phyloP scores from a whole-genome alignment of 2,888 invertebrate genomes.

The Folsomia manolachei region DNA sequence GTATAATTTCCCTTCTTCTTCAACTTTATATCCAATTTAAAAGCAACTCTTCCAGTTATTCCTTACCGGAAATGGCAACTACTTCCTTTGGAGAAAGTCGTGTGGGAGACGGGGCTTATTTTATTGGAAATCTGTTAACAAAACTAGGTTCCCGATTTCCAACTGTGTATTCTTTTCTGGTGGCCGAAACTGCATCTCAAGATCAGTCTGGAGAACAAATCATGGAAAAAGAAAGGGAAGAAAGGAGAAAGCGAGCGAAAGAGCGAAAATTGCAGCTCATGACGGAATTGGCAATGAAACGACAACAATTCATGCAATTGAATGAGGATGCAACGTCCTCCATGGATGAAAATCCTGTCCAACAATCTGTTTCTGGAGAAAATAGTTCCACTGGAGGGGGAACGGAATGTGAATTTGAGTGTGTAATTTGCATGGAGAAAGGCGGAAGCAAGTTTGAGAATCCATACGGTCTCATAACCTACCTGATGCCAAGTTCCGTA shows the following conservation, averaged over 20 bases:
- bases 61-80: neutral
- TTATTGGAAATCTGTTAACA: slow-evolving; percentile 29
- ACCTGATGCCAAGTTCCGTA: slow-evolving; percentile 26
- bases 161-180: slow-evolving; percentile 13
- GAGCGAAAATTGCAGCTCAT: slow-evolving; percentile 34
- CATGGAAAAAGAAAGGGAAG: slow-evolving; percentile 36
- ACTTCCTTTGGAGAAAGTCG: slow-evolving; percentile 12
- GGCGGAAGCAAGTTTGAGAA: slow-evolving; percentile 32
- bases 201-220: neutral
- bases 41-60: neutral
- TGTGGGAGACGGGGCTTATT: slow-evolving; percentile 36
- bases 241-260: slow-evolving; percentile 31
- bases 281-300: slow-evolving; percentile 34
- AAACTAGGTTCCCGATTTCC: slow-evolving; percentile 22
- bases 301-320: slow-evolving; percentile 35
- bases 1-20: slow-evolving; percentile 32
- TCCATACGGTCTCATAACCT: slow-evolving; percentile 37
- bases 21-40: slow-evolving; percentile 29
- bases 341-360: neutral
- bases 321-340: slow-evolving; percentile 5
- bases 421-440: slow-evolving; percentile 36
- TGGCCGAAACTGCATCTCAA: neutral
- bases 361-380: neutral
- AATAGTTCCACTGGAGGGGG: neutral
- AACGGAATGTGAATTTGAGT: slow-evolving; percentile 24